Evolutionary conservation across 2,888 invertebrate genomes (phyloP).

Genomic region (Fissipunctia ypsillon): DNA sequence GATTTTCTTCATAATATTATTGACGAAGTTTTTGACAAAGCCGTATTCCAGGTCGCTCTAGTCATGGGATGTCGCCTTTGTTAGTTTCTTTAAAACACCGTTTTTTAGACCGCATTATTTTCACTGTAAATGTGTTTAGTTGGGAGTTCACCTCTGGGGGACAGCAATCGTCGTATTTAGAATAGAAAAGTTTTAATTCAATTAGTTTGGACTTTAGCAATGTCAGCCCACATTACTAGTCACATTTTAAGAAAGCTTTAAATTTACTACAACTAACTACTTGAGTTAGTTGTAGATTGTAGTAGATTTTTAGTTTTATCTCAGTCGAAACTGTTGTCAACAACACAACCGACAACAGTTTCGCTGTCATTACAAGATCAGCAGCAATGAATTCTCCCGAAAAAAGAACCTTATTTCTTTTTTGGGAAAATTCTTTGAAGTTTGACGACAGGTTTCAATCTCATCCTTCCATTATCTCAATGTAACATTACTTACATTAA

Average conservation of each 20-base stretch:
- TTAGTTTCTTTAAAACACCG: background rate
- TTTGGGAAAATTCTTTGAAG: background rate
- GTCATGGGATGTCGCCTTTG: background rate
- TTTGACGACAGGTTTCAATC: background rate
- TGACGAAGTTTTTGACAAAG: background rate
- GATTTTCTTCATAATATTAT: conserved; percentile 12
- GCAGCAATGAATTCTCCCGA: background rate
- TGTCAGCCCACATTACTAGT: background rate
- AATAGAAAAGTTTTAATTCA: conserved; percentile 21
- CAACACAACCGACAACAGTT: too few relatives aligned
- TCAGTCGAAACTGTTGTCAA: background rate
- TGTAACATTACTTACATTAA: background rate
- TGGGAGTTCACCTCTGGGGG: background rate
- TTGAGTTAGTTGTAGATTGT: background rate
- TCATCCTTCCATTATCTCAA: background rate
- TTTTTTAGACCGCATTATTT: background rate
- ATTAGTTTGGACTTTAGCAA: conserved; percentile 15
- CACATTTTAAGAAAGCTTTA: background rate
- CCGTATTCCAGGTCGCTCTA: background rate
- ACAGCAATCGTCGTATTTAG: conserved; percentile 8
- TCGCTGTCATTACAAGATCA: too few relatives aligned
- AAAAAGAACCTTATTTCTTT: background rate
- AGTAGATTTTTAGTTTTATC: conserved; percentile 2
- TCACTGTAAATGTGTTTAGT: conserved; percentile 7
- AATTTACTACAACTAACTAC: background rate